A percentile compares a stretch with the other conserved stretches of the same genome.
Conservation (phyloP, 2,113 vertebrate species). For the Chloropsis cyanopogon region DNA sequence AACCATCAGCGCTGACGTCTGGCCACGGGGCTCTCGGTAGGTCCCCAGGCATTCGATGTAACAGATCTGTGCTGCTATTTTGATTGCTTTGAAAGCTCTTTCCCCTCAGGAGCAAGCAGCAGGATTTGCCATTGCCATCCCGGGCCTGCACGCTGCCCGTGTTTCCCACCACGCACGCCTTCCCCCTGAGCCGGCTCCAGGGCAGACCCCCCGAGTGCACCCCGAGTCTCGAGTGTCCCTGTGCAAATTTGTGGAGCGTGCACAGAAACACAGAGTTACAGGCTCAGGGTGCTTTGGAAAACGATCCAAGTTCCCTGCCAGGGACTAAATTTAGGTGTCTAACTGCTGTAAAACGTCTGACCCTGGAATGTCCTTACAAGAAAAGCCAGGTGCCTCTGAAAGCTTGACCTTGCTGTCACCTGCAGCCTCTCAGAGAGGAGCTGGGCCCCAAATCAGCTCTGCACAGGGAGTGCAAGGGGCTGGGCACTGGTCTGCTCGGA, state of each 20-base stretch:
- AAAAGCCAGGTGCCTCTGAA: neutral
- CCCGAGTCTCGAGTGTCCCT: accelerated
- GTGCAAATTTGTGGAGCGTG: accelerated
- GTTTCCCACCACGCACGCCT: accelerated
- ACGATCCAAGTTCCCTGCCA: accelerated
- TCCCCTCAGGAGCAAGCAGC: neutral
- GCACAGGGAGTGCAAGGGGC: accelerated
- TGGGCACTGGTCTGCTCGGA: neutral
- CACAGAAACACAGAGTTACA: neutral
- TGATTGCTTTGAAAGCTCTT: neutral
- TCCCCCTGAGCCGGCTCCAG: neutral
- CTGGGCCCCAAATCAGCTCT: neutral
- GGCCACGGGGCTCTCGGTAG: accelerated
- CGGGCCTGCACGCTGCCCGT: accelerated
- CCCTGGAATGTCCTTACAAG: neutral
- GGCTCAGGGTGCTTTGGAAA: neutral
- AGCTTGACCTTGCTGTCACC: neutral
- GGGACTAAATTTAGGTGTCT: neutral
- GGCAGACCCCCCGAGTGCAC: neutral
- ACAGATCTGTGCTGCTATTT: neutral
- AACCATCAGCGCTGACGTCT: neutral
- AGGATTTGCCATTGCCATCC: accelerated
- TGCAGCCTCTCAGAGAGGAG: neutral
- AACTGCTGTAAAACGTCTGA: neutral
- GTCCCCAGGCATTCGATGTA: neutral